Percentiles rank a stretch among this genome's conserved stretches.
These are phyloP conservation scores for Drosophila orosa DNA, from an alignment of 1,140 invertebrate species.

Conservation along the genomic window DNA sequence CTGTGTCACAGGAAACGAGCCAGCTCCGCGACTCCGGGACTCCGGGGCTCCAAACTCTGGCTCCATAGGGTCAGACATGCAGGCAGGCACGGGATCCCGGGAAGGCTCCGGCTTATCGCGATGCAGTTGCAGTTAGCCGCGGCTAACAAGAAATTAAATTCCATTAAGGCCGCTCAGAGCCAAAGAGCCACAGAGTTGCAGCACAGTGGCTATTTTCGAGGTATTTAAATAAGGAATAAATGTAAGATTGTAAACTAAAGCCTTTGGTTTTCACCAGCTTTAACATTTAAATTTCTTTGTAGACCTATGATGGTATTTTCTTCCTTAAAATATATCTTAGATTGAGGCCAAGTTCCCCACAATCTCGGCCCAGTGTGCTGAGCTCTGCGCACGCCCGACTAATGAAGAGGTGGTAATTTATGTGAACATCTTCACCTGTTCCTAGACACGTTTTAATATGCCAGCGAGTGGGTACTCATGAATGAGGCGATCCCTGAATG, in stretches of 20 bases:
- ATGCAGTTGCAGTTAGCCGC: conserved; percentile 72
- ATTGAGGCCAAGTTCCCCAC: neutral
- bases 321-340: no score
- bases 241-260: neutral
- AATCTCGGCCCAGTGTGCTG: conserved; percentile 41
- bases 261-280: neutral
- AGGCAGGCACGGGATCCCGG: conserved; percentile 24
- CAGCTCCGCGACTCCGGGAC: conserved; percentile 17
- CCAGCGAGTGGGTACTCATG: conserved; percentile 51
- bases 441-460: conserved; percentile 78
- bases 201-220: conserved; percentile 17
- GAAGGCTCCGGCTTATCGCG: conserved; percentile 56
- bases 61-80: conserved; percentile 71
- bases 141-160: conserved; percentile 82
- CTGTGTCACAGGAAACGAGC: conserved; percentile 78
- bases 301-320: neutral
- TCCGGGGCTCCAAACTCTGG: conserved; percentile 1
- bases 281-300: neutral
- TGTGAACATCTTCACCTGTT: conserved; percentile 80
- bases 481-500: conserved; percentile 65
- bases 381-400: conserved; percentile 42
- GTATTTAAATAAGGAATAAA: neutral
- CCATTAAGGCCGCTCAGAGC: conserved; percentile 63
- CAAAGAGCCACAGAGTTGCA: conserved; percentile 25
- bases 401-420: conserved; percentile 83